Base-by-base conservation (phyloP, 1,140 invertebrate genomes). In the Phymorhynchus buccinoides region DNA sequence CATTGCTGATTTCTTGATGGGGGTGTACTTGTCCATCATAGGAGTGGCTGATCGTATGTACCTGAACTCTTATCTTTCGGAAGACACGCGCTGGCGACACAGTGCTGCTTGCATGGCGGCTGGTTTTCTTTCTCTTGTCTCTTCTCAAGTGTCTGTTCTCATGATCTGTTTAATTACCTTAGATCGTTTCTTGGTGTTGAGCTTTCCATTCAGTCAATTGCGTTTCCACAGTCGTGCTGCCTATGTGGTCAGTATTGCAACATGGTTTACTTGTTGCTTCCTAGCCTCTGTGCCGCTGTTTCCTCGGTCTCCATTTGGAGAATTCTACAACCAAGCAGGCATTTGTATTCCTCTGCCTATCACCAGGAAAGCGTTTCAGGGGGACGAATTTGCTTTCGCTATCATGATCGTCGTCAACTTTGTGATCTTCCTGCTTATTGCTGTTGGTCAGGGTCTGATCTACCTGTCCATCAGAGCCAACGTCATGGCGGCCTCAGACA, bases 1-100 rank as follows among this genome's bases (percentile, higher is more conserved):
- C 39, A 30, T 88, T 22, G 87, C 90, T 32, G 90, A 91, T 77
- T 84, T 90, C 71, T 75, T 90, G 16, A 92, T 91, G 91, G 91
- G 91, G 1, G 48, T 91, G 18, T 92, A 92, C 80, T 41, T 92
- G 62, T 81, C 88, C n/a, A 89, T 91, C 16, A 91, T 92, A 22
- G 91, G 89, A 35, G 62, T 79, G 3, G 89, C 90, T 2, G 90
- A 92, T 77, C 75, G 86, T 16, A 39, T 73, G 37, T 92, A 88
- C 83, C 75, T 92, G 62, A 88, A 88, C n/a, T 48, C 39, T 16
- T 92, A 92, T 79, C 80, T 87, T 16, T 87, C 83, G 62, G 73
- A 90, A 68, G 90, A 88, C 30, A 71, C 68, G 9, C 22, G 52
- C 2, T 92, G 91, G 91, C 81, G 87, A 75, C 48, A 85, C 22